phyloP scores from a whole-genome alignment of 2,113 vertebrate species.

The Alexandromys fortis region DNA sequence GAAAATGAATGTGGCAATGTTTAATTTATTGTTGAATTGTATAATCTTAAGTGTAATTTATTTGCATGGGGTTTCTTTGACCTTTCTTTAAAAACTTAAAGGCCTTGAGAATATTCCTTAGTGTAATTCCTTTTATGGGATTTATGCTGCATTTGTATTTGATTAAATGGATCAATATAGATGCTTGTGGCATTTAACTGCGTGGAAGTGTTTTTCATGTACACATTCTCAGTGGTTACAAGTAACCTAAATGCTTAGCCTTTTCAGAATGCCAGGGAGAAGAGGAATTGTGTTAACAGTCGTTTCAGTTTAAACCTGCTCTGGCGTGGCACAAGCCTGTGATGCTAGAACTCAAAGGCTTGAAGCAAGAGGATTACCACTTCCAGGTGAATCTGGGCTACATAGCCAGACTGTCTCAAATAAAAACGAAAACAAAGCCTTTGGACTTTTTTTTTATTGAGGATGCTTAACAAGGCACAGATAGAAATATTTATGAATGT shows the following conservation, averaged over 20 bases:
- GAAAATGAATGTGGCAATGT: slow-evolving; percentile 29
- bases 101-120: slow-evolving; percentile 25
- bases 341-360: neutral
- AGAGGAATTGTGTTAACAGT: slow-evolving; percentile 53
- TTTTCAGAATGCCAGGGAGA: slow-evolving; percentile 36
- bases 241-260: slow-evolving; percentile 41
- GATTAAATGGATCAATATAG: slow-evolving; percentile 50
- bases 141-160: slow-evolving; percentile 55
- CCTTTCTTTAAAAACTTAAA: slow-evolving; percentile 49
- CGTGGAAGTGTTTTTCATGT: slow-evolving; percentile 35
- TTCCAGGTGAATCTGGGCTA: neutral
- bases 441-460: slow-evolving; percentile 20
- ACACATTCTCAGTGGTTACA: slow-evolving; percentile 28
- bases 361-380: neutral
- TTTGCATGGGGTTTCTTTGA: neutral
- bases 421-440: slow-evolving; percentile 18
- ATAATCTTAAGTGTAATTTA: slow-evolving; percentile 58
- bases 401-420: neutral
- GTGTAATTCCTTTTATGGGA: slow-evolving; percentile 41
- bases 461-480: neutral
- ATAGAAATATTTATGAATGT: slow-evolving; percentile 43
- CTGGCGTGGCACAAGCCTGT: neutral
- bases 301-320: slow-evolving; percentile 46
- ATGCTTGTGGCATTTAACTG: slow-evolving; percentile 53
- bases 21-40: slow-evolving; percentile 55